Conservation (phyloP, 2,888 invertebrate species). For the Oeneis ivallda region DNA sequence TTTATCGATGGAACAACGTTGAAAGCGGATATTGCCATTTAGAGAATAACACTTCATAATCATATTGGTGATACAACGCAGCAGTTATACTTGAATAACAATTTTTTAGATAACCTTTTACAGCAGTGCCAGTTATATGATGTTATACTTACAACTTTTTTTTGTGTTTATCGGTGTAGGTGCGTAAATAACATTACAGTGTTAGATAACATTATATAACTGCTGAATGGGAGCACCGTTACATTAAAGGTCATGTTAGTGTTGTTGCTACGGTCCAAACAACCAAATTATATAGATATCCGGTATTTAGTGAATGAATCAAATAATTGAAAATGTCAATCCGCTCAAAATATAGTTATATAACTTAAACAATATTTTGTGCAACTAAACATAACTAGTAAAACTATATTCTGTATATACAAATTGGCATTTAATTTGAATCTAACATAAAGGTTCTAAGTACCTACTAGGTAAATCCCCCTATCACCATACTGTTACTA, state of each 20-base stretch:
- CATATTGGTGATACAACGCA: background rate
- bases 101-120: no score
- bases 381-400: conserved; percentile 13
- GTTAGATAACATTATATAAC: no score
- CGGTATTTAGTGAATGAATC: background rate
- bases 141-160: no score
- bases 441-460: conserved; percentile 7
- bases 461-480: background rate
- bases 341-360: conserved; percentile 6
- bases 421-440: conserved; percentile 9
- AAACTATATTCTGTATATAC: conserved; percentile 5
- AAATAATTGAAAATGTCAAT: background rate
- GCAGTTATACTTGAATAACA: no score
- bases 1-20: background rate
- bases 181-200: no score
- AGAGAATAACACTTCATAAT: background rate
- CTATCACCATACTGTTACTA: background rate
- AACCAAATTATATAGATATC: no score
- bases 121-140: no score
- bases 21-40: background rate
- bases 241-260: no score
- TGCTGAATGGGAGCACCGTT: no score
- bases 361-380: conserved; percentile 3
- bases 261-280: no score
- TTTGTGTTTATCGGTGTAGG: no score